A percentile compares a stretch with the other conserved stretches of the same genome.
Evolutionary conservation across 2,797 vertebrate genomes (phyloP).

Genomic region (Pantherophis alleghaniensis): DNA sequence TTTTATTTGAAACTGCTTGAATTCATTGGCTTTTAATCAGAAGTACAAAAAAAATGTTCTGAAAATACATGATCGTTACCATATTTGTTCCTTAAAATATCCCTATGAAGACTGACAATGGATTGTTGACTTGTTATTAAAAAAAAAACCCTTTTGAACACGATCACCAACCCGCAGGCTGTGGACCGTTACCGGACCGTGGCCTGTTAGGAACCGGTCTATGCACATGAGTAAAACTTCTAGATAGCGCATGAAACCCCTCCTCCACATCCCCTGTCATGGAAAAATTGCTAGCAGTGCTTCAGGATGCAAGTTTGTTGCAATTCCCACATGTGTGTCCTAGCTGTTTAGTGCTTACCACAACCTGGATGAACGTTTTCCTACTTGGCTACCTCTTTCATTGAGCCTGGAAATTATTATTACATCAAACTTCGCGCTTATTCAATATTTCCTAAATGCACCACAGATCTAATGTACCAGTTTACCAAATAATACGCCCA

Average conservation of each 20-base stretch:
- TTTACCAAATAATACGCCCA: conserved; percentile 86
- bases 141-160: background rate
- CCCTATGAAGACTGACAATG: background rate
- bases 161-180: no score
- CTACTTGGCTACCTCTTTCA: background rate
- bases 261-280: accelerated
- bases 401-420: background rate
- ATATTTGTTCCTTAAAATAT: background rate
- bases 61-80: background rate
- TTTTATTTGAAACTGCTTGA: background rate
- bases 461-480: background rate
- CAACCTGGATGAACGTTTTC: background rate
- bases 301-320: background rate
- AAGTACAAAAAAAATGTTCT: background rate
- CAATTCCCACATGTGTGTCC: background rate
- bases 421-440: no score
- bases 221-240: background rate
- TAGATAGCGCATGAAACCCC: background rate
- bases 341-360: background rate
- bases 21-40: background rate
- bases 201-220: background rate
- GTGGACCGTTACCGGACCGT: background rate
- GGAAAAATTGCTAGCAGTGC: no score
- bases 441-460: background rate
- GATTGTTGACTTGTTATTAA: background rate